These are phyloP conservation scores for Nebria salina DNA, from an alignment of 2,888 invertebrate genomes.

Conservation along the genomic window DNA sequence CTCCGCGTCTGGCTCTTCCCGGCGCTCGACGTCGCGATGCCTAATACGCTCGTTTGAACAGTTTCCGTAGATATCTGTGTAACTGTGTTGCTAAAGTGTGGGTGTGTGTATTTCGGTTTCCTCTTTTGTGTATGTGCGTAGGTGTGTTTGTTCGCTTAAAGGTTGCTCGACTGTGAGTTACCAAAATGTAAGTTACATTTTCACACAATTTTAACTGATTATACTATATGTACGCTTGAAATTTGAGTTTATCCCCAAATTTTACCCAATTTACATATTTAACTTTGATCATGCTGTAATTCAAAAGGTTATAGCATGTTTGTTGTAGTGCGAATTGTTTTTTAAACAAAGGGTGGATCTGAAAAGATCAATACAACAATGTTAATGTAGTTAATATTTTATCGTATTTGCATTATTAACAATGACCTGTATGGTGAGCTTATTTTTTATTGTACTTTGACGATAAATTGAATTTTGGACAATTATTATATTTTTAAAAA, in stretches of 20 bases:
- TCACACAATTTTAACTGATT: background rate
- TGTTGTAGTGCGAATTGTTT: too few relatives aligned
- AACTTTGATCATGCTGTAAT: background rate
- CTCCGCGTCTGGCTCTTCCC: conserved; percentile 10
- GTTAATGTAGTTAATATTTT: too few relatives aligned
- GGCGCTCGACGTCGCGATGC: conserved; percentile 6
- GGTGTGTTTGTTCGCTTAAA: background rate
- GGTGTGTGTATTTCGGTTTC: background rate
- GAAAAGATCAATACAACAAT: too few relatives aligned
- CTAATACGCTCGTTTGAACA: conserved; percentile 3
- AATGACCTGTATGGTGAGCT: too few relatives aligned
- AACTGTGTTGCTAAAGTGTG: background rate
- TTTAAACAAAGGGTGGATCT: too few relatives aligned
- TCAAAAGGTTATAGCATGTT: background rate
- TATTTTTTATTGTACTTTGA: too few relatives aligned
- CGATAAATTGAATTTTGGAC: too few relatives aligned
- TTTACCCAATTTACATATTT: background rate
- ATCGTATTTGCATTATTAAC: too few relatives aligned
- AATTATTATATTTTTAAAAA: too few relatives aligned
- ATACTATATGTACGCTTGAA: background rate
- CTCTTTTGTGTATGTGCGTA: background rate
- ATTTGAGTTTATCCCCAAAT: background rate
- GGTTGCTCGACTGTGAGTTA: background rate
- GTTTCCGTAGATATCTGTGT: background rate
- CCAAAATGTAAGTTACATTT: background rate